A percentile compares a stretch with the other conserved stretches of the same genome.
phyloP scores from a whole-genome alignment of 2,888 invertebrate genomes.

The Molorchus minor region DNA sequence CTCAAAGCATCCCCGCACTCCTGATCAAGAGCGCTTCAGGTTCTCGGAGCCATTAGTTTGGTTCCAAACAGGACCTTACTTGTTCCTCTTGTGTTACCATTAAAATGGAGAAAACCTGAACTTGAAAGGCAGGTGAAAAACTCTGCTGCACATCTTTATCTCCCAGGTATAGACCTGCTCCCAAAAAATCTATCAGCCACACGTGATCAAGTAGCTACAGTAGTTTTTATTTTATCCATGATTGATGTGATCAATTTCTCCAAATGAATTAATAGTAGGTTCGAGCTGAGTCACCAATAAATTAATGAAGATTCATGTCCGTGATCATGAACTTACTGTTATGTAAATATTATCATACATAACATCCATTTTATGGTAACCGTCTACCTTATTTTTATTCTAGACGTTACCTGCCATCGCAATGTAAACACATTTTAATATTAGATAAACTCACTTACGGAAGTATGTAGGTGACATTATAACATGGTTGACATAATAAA shows the following conservation, averaged over 20 bases:
- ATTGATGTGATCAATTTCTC: neutral
- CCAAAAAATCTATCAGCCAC: neutral
- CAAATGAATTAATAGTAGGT: slow-evolving; percentile 17
- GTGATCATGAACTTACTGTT: slow-evolving; percentile 47
- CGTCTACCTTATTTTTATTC: slow-evolving; percentile 35
- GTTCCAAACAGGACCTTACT: too few relatives aligned
- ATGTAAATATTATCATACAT: slow-evolving; percentile 40
- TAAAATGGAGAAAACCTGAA: neutral
- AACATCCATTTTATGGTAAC: slow-evolving; percentile 20
- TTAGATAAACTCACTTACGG: slow-evolving; percentile 5
- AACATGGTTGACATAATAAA: too few relatives aligned
- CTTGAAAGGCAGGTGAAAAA: neutral
- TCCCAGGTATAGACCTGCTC: too few relatives aligned
- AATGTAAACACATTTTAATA: slow-evolving; percentile 21
- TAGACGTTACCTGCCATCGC: slow-evolving; percentile 10
- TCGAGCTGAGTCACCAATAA: slow-evolving; percentile 6
- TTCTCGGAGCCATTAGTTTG: too few relatives aligned
- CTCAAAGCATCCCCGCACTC: too few relatives aligned
- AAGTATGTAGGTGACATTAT: neutral
- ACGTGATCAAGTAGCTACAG: too few relatives aligned
- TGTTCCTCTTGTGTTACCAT: too few relatives aligned
- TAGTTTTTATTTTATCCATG: too few relatives aligned
- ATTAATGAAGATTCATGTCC: slow-evolving; percentile 31
- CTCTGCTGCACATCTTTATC: neutral
- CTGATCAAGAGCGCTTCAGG: too few relatives aligned